Evolutionary conservation across 2,113 vertebrate species (phyloP).

Genomic region (Lynx canadensis): DNA sequence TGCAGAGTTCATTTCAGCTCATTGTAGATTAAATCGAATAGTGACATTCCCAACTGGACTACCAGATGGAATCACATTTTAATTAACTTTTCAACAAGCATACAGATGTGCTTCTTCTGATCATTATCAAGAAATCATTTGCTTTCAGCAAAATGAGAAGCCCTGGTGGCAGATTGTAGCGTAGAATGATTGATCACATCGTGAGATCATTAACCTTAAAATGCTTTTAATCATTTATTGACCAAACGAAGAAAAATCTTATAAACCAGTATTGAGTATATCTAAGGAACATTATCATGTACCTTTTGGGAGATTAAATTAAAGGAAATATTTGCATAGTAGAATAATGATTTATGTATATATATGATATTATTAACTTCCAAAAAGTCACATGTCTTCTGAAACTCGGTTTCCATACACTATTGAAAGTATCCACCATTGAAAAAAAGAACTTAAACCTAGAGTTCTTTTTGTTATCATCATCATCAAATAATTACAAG

Average conservation of each 20-base stretch:
- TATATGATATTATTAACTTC: constrained; percentile 10
- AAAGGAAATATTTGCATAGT: constrained; percentile 54
- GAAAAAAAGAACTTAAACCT: neutral
- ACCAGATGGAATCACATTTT: constrained; percentile 80
- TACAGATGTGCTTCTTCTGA: constrained; percentile 77
- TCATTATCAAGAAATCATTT: constrained; percentile 65
- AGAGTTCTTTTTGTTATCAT: neutral
- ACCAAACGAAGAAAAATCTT: constrained; percentile 57
- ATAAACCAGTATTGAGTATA: constrained; percentile 18
- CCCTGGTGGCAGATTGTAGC: constrained; percentile 42
- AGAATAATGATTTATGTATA: neutral
- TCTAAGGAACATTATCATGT: neutral
- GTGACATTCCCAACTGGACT: constrained; percentile 84
- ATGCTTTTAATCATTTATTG: constrained; percentile 72
- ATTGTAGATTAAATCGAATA: constrained; percentile 76
- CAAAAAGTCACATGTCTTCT: neutral
- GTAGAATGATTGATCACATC: constrained; percentile 64
- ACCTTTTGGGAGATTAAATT: constrained; percentile 18
- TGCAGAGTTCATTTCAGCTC: constrained; percentile 80
- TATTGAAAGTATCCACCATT: neutral
- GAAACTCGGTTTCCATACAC: neutral
- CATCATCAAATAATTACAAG: neutral
- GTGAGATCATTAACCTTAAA: constrained; percentile 64
- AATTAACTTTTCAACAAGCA: constrained; percentile 82
- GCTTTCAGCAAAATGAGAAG: constrained; percentile 67